These are phyloP conservation scores for Adelosebastes latens DNA, from an alignment of 2,797 vertebrate species.

Conservation along the genomic window DNA sequence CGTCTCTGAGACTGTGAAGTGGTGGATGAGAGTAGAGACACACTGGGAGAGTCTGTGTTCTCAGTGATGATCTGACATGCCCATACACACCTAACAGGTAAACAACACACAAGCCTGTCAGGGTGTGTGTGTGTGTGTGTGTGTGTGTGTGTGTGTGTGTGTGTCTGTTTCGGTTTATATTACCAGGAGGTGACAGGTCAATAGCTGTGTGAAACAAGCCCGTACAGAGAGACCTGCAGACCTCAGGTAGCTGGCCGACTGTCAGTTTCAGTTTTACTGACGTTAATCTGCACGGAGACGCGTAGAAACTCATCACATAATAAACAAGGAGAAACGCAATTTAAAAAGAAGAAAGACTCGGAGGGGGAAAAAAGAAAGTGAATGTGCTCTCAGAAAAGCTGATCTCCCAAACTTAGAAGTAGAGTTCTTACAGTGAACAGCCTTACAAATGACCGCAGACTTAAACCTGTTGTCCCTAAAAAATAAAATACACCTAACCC, in stretches of 20 bases:
- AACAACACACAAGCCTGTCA: conserved; percentile 50
- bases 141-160: background rate
- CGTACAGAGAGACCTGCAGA: conserved; percentile 20
- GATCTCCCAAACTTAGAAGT: no score
- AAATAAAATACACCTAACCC: no score
- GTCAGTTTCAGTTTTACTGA: background rate
- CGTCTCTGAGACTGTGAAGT: background rate
- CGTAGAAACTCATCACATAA: background rate
- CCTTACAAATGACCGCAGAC: no score
- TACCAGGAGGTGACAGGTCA: conserved; percentile 15
- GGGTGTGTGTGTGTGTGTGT: background rate
- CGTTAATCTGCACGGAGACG: background rate
- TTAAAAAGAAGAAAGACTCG: background rate
- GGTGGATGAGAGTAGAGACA: background rate
- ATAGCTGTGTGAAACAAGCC: conserved; percentile 21
- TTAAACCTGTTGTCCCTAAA: background rate
- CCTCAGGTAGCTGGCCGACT: background rate
- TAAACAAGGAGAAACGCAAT: background rate
- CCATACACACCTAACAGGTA: conserved; percentile 44
- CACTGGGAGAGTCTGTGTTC: background rate
- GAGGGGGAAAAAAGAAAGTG: background rate
- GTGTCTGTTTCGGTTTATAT: background rate
- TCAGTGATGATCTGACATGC: conserved; percentile 38
- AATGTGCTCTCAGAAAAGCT: background rate
- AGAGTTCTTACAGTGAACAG: no score